Percentiles rank a stretch among this genome's conserved stretches.
Conservation (phyloP, 2,113 vertebrate species). For the Chloropsis cyanopogon region DNA sequence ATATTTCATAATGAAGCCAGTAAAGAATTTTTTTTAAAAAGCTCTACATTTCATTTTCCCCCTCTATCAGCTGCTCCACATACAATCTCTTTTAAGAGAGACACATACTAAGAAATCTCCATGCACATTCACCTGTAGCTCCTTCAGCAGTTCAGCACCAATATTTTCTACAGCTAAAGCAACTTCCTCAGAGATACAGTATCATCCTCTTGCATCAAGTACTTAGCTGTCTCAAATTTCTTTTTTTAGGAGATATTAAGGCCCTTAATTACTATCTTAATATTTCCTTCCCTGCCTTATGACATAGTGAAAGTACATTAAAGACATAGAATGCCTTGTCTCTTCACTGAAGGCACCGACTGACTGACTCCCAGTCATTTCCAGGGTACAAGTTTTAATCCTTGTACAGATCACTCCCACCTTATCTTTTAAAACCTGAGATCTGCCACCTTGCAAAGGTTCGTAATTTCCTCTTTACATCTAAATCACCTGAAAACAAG, state of each 20-base stretch:
- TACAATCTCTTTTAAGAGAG: not conserved
- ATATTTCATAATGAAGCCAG: not conserved
- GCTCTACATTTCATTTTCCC: rapidly evolving
- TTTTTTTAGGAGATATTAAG: not conserved
- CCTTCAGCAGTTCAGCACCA: not conserved
- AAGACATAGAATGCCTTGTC: rapidly evolving
- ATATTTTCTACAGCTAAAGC: not conserved
- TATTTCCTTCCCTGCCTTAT: not conserved
- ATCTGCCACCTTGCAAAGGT: not conserved
- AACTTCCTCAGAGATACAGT: not conserved
- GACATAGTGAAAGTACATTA: not conserved
- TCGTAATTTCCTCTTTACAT: not conserved
- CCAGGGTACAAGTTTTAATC: not conserved
- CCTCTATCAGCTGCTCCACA: not conserved
- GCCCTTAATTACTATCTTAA: not conserved
- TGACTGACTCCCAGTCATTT: not conserved
- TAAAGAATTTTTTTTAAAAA: not conserved
- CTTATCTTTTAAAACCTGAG: not conserved
- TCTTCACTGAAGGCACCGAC: not conserved
- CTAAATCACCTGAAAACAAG: not conserved
- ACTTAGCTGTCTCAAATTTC: not conserved
- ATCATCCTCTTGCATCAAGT: not conserved
- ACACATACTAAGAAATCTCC: not conserved
- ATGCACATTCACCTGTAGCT: not conserved
- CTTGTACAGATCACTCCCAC: not conserved